phyloP scores from a whole-genome alignment of 2,797 vertebrate genomes.

The Sorex maritimensis region DNA sequence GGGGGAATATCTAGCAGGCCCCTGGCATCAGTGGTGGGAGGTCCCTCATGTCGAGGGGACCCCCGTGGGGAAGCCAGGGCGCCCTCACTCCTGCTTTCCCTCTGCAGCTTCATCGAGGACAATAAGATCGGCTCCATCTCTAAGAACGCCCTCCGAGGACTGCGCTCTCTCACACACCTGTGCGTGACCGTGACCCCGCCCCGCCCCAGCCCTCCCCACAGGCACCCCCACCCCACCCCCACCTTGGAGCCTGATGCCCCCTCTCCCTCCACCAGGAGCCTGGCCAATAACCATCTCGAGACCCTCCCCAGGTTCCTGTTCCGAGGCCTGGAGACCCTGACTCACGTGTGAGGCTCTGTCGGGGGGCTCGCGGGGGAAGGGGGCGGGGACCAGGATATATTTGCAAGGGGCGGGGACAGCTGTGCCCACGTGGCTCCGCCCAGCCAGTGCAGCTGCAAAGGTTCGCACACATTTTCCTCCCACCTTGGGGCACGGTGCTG shows the following conservation, averaged over 20 bases:
- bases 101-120: slow-evolving; percentile 90
- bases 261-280: slow-evolving; percentile 84
- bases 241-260: background rate
- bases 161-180: slow-evolving; percentile 88
- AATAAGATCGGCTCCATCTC: slow-evolving; percentile 88
- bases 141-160: slow-evolving; percentile 88
- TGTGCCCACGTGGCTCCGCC: background rate
- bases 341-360: slow-evolving; percentile 88
- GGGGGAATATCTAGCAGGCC: background rate
- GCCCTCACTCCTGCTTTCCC: background rate
- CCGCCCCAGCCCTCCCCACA: background rate
- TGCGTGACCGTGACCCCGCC: slow-evolving; percentile 76
- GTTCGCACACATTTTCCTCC: background rate
- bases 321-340: slow-evolving; percentile 88
- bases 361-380: background rate
- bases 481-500: background rate
- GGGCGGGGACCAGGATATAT: background rate
- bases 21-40: background rate
- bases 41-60: background rate
- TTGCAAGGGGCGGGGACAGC: background rate
- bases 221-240: background rate
- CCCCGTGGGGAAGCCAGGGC: background rate
- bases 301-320: slow-evolving; percentile 89
- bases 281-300: slow-evolving; percentile 89
- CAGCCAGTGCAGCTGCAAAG: fast-evolving